Percentiles rank a stretch among this genome's conserved stretches.
Evolutionary conservation across 2,888 invertebrate genomes (phyloP).

Genomic region (Metallyticus violacea): DNA sequence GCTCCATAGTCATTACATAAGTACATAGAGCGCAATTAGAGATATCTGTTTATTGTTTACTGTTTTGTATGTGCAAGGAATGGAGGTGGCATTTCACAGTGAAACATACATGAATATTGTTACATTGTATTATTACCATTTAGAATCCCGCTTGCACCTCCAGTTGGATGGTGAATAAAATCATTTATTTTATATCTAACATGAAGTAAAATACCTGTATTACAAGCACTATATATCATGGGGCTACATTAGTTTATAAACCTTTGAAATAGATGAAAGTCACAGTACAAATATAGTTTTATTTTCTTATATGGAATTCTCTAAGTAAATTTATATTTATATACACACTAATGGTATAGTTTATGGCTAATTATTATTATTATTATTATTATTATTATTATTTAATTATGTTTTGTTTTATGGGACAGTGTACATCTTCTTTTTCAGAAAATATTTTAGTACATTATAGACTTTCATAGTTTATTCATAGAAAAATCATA

Average conservation of each 20-base stretch:
- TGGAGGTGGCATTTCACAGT: neutral
- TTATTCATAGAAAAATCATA: neutral
- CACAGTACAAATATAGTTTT: conserved; percentile 1
- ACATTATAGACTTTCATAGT: neutral
- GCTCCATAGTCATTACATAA: neutral
- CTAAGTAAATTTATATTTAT: neutral
- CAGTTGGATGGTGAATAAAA: conserved; percentile 23
- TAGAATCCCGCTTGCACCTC: conserved; percentile 32
- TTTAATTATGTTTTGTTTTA: neutral
- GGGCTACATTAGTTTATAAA: neutral
- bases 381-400: neutral
- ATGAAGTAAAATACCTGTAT: neutral
- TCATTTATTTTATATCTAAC: neutral
- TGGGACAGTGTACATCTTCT: neutral
- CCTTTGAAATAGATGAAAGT: neutral
- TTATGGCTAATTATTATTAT: neutral
- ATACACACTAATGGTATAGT: neutral
- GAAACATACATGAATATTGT: neutral
- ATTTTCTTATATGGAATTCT: neutral
- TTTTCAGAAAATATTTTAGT: conserved; percentile 6
- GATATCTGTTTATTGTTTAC: neutral
- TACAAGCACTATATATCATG: neutral
- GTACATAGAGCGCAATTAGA: neutral
- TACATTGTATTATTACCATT: conserved; percentile 25
- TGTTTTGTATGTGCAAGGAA: neutral